Conservation (phyloP, 1,140 invertebrate species). For the Eumaeus atala region DNA sequence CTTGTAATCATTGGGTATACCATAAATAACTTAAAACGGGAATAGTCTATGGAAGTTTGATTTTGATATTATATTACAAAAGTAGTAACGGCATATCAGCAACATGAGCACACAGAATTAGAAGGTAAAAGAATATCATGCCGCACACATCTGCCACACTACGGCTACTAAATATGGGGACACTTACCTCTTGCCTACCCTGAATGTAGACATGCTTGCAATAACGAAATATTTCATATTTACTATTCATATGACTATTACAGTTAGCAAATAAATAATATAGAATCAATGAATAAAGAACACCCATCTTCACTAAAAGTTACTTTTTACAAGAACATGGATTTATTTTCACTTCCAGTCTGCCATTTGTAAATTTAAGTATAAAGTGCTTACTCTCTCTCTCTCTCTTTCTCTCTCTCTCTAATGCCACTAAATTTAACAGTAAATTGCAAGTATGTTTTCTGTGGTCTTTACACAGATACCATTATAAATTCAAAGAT, state of each 20-base stretch:
- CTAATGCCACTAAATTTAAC: no score
- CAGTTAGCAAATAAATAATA: no score
- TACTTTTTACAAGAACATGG: no score
- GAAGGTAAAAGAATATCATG: constrained; percentile 32
- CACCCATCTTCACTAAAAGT: no score
- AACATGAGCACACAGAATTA: constrained; percentile 32
- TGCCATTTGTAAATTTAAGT: no score
- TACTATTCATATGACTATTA: constrained; percentile 19
- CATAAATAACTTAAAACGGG: not conserved
- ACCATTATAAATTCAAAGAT: no score
- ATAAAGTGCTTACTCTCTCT: no score
- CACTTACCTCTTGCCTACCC: constrained; percentile 63
- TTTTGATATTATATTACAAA: not conserved
- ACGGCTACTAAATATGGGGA: constrained; percentile 30
- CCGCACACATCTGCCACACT: constrained; percentile 41
- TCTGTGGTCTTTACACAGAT: no score
- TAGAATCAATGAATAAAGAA: no score
- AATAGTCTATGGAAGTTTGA: not conserved
- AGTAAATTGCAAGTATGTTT: no score
- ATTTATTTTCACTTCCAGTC: no score
- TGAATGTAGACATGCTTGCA: constrained; percentile 59
- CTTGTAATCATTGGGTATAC: not conserved
- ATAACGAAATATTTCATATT: constrained; percentile 44
- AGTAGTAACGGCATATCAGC: constrained; percentile 14
- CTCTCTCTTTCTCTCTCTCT: no score